Evolutionary conservation across 2,113 vertebrate genomes (phyloP).

Genomic region (Cettia cetti): DNA sequence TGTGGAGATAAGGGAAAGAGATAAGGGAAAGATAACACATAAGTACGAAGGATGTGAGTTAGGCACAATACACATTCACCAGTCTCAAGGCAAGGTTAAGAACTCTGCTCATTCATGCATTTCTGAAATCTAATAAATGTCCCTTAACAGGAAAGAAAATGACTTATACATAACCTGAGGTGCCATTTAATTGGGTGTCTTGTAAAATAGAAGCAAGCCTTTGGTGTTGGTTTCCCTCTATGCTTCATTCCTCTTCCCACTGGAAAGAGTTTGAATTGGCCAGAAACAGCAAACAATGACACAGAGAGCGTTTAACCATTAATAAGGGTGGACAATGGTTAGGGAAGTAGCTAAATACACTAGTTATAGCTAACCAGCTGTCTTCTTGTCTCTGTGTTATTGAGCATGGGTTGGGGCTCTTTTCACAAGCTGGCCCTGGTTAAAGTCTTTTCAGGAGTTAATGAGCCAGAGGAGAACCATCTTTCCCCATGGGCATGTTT

Average conservation of each 20-base stretch:
- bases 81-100: background rate
- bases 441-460: constrained; percentile 25
- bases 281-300: background rate
- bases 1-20: background rate
- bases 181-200: background rate
- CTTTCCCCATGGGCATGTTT: background rate
- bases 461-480: background rate
- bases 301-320: constrained; percentile 25
- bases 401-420: background rate
- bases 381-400: background rate
- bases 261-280: background rate
- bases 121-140: background rate
- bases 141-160: background rate
- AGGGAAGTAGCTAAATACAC: background rate
- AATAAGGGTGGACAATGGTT: constrained; percentile 9
- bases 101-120: background rate
- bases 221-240: background rate
- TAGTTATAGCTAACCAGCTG: background rate
- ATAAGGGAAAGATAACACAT: background rate
- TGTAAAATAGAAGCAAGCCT: background rate
- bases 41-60: background rate
- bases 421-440: background rate
- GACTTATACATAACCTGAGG: background rate
- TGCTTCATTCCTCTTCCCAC: background rate
- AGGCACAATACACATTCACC: background rate